phyloP scores from a whole-genome alignment of 1,140 invertebrate genomes.

The Ceratosolen fusciceps region DNA sequence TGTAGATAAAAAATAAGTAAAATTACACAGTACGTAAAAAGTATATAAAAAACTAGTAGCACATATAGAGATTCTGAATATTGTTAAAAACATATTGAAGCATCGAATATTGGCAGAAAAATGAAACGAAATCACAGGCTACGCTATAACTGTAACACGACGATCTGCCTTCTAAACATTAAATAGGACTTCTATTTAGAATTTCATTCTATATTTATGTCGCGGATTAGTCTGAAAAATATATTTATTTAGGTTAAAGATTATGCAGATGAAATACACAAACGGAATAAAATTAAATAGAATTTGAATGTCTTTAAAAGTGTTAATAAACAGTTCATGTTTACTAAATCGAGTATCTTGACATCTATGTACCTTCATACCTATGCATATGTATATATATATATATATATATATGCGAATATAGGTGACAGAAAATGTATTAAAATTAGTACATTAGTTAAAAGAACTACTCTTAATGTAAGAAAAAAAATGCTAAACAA shows the following conservation, averaged over 20 bases:
- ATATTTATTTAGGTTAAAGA: constrained; percentile 8
- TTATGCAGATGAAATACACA: neutral
- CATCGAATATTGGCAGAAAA: neutral
- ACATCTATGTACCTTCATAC: too few relatives aligned
- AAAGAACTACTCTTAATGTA: too few relatives aligned
- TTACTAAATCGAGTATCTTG: too few relatives aligned
- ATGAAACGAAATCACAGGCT: neutral
- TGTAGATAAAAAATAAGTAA: constrained; percentile 66
- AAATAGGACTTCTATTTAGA: neutral
- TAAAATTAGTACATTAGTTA: too few relatives aligned
- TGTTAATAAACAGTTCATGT: too few relatives aligned
- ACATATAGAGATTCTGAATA: constrained; percentile 54
- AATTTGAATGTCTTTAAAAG: too few relatives aligned
- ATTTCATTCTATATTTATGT: neutral
- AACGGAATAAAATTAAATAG: neutral
- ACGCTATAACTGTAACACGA: neutral
- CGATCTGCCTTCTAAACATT: neutral
- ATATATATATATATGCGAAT: too few relatives aligned
- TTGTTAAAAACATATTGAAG: constrained; percentile 52
- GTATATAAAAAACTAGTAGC: constrained; percentile 63
- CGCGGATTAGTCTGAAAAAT: neutral
- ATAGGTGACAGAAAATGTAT: too few relatives aligned
- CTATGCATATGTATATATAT: too few relatives aligned
- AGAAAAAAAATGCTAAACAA: too few relatives aligned
- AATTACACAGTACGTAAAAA: constrained; percentile 61